Conservation (phyloP, 2,888 invertebrate genomes). For the Odontothrips loti region DNA sequence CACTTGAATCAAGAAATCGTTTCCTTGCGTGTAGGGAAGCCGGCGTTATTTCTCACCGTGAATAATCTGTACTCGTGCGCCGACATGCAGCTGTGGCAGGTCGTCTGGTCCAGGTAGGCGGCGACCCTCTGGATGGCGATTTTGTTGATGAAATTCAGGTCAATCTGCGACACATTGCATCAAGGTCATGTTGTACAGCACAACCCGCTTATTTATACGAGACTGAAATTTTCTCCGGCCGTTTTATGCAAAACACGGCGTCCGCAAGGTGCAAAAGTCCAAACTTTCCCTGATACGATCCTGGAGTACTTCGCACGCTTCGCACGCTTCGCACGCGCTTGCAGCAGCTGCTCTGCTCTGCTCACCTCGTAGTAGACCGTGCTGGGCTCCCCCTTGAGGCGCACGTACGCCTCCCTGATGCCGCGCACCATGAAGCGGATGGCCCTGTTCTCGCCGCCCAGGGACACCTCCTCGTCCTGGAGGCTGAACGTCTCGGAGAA, state of each 20-base stretch:
- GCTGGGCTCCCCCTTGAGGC: background rate
- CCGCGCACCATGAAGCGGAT: background rate
- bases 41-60: slow-evolving; percentile 15
- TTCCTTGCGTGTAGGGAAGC: too few relatives aligned
- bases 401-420: background rate
- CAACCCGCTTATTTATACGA: too few relatives aligned
- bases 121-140: background rate
- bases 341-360: too few relatives aligned
- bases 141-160: background rate
- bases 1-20: too few relatives aligned
- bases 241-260: too few relatives aligned
- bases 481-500: background rate
- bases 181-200: background rate
- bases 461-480: background rate
- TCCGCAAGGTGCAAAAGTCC: too few relatives aligned
- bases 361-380: background rate
- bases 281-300: too few relatives aligned
- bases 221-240: too few relatives aligned
- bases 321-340: too few relatives aligned
- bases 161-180: background rate
- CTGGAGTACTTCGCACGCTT: too few relatives aligned
- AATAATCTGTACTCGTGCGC: background rate
- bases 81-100: background rate
- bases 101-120: background rate
- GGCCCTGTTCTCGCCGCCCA: background rate